Percentiles rank a stretch among this genome's conserved stretches.
These are phyloP conservation scores for Hoplias malabaricus DNA, from an alignment of 2,113 vertebrate species.

Conservation along the genomic window DNA sequence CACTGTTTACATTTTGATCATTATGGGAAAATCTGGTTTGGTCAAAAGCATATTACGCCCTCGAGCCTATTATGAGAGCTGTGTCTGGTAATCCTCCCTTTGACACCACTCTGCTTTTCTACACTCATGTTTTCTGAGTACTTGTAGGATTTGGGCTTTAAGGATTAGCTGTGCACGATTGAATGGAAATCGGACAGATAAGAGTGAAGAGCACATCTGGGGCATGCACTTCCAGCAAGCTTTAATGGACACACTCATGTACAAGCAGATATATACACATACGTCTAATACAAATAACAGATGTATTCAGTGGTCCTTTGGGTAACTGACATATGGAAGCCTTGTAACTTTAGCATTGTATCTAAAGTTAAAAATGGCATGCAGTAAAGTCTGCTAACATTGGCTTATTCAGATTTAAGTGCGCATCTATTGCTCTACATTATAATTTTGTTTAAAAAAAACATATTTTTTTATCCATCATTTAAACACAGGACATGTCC, in stretches of 20 bases:
- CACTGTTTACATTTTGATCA: constrained; percentile 19
- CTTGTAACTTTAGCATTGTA: no score
- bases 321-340: not conserved
- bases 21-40: constrained; percentile 24
- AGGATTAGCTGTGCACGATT: constrained; percentile 56
- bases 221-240: constrained; percentile 49
- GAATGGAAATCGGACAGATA: constrained; percentile 49
- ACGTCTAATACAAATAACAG: not conserved
- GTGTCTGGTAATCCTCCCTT: constrained; percentile 42
- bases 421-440: no score
- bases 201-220: constrained; percentile 55
- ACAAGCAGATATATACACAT: not conserved
- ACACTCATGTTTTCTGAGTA: constrained; percentile 30
- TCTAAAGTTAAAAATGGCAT: no score
- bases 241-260: not conserved
- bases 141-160: constrained; percentile 47
- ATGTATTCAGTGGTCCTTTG: not conserved
- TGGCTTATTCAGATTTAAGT: no score
- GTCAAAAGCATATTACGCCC: constrained; percentile 3
- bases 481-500: no score
- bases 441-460: no score
- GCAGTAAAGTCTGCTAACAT: no score
- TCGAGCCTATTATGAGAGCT: not conserved
- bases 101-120: constrained; percentile 27
- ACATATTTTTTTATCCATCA: no score